Evolutionary conservation across 1,140 invertebrate genomes (phyloP).

Genomic region (Magallana gigas): DNA sequence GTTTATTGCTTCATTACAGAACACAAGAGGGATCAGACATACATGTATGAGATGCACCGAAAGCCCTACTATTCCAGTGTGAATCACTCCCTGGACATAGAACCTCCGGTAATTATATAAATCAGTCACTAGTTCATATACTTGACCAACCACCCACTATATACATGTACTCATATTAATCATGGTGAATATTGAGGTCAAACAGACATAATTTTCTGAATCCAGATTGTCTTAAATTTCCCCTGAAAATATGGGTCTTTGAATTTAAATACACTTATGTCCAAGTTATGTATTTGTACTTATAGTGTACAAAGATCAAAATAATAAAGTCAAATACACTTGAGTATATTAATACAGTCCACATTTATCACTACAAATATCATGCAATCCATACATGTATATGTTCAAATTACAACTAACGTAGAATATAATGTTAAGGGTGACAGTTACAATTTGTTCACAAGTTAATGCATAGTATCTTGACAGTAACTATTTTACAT

Average conservation of each 20-base stretch:
- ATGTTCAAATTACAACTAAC: too few relatives aligned
- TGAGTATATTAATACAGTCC: not conserved
- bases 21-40: constrained; percentile 50
- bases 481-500: too few relatives aligned
- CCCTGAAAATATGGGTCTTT: not conserved
- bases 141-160: not conserved
- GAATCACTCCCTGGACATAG: constrained; percentile 45
- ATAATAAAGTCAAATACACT: not conserved
- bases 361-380: too few relatives aligned
- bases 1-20: constrained; percentile 48
- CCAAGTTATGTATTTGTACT: not conserved
- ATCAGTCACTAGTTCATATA: not conserved
- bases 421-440: too few relatives aligned
- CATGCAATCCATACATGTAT: too few relatives aligned
- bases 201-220: not conserved
- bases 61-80: constrained; percentile 53
- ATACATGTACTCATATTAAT: not conserved
- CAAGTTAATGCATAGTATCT: too few relatives aligned
- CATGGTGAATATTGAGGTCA: too few relatives aligned
- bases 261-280: not conserved
- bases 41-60: constrained; percentile 60
- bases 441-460: too few relatives aligned
- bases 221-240: not conserved
- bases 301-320: too few relatives aligned
- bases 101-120: constrained; percentile 53